phyloP scores from a whole-genome alignment of 2,113 vertebrate genomes.

The Sporophila hypoxantha region DNA sequence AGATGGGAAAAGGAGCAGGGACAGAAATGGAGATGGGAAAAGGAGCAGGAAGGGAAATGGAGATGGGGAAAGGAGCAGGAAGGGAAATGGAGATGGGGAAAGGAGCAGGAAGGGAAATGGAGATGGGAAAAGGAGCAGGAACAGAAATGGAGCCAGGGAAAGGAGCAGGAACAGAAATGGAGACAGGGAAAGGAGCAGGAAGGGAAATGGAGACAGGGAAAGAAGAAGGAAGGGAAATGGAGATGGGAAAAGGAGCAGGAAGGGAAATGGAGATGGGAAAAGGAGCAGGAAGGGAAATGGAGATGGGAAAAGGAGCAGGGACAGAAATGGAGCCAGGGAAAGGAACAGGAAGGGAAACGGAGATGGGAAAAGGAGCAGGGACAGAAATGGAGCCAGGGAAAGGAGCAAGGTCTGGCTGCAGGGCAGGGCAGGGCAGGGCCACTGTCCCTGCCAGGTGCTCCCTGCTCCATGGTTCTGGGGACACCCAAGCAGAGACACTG shows the following conservation, averaged over 20 bases:
- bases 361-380: not conserved
- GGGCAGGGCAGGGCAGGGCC: not conserved
- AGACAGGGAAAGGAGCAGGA: accelerated
- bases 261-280: accelerated
- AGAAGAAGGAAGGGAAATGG: not conserved
- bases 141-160: accelerated
- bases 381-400: too few species aligned
- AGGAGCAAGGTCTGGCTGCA: not conserved
- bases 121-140: not conserved
- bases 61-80: not conserved
- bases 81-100: accelerated
- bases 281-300: accelerated
- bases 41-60: not conserved
- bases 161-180: accelerated
- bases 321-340: accelerated
- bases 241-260: not conserved
- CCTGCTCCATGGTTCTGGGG: not conserved
- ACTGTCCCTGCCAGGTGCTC: not conserved
- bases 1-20: not conserved
- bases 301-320: not conserved
- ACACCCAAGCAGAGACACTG: not conserved
- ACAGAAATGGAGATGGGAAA: accelerated
- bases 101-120: accelerated
- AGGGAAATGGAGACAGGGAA: too few species aligned
- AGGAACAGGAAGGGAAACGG: not conserved